These are phyloP conservation scores for Arctopsyche grandis DNA, from an alignment of 1,140 invertebrate genomes.

Conservation along the genomic window DNA sequence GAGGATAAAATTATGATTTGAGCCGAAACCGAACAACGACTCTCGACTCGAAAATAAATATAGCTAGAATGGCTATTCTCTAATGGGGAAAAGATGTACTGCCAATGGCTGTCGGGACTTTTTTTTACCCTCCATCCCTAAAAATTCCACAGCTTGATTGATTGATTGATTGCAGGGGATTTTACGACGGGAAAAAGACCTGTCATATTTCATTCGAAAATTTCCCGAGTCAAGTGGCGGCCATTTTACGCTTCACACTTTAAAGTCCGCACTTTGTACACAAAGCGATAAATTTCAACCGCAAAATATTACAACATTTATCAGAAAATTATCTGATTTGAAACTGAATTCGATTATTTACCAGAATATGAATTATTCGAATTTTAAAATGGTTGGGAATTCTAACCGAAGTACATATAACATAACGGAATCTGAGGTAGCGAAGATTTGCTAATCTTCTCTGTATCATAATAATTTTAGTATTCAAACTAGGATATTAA, in stretches of 20 bases:
- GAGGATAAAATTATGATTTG: neutral
- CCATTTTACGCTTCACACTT: neutral
- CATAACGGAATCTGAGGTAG: too few species aligned
- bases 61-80: neutral
- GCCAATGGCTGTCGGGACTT: neutral
- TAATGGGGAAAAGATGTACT: conserved; percentile 43
- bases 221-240: conserved; percentile 14
- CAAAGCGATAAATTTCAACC: neutral
- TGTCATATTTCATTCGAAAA: conserved; percentile 30
- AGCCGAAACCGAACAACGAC: neutral
- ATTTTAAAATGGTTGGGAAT: too few species aligned
- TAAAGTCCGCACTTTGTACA: neutral
- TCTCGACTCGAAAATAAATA: neutral
- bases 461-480: too few species aligned
- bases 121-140: neutral
- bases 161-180: conserved; percentile 17
- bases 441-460: too few species aligned
- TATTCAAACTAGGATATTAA: too few species aligned
- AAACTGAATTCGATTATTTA: too few species aligned
- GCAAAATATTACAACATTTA: too few species aligned
- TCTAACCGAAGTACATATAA: too few species aligned
- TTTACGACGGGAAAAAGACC: conserved; percentile 11
- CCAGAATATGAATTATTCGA: too few species aligned
- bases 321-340: too few species aligned
- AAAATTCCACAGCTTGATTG: conserved; percentile 13